Conservation (phyloP, 2,797 vertebrate species). For the Lepilemur septentrionalis region DNA sequence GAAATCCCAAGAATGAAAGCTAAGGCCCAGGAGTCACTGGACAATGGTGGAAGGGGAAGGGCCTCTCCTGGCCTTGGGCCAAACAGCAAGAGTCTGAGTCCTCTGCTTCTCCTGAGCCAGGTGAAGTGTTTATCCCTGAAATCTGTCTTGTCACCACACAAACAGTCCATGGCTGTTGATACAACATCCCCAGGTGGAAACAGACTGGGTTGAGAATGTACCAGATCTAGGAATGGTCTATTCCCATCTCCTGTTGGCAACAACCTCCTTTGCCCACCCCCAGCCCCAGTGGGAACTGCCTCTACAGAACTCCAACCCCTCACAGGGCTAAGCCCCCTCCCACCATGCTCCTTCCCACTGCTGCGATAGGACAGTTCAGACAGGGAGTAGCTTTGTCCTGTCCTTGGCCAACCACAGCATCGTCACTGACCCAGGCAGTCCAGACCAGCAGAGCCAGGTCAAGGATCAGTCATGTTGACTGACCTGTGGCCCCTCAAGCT, state of each 20-base stretch:
- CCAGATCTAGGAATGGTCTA: background rate
- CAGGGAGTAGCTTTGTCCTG: background rate
- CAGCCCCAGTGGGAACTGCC: background rate
- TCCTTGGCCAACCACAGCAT: background rate
- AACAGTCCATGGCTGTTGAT: background rate
- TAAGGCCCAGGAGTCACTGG: background rate
- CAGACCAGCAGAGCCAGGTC: background rate
- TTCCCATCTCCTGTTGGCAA: background rate
- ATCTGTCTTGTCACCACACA: background rate
- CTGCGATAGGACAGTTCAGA: background rate
- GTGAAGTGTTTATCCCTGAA: background rate
- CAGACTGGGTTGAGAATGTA: background rate
- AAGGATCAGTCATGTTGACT: background rate
- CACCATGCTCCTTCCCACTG: background rate
- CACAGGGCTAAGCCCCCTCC: background rate
- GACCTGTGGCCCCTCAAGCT: background rate
- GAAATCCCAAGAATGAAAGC: constrained; percentile 30
- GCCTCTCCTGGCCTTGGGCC: background rate
- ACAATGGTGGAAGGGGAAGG: background rate
- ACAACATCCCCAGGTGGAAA: background rate
- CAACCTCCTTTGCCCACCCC: background rate
- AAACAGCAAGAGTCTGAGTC: background rate
- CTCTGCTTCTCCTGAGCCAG: background rate
- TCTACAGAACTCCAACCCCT: background rate
- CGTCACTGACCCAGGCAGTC: background rate